phyloP scores from a whole-genome alignment of 2,888 invertebrate species.

The Nycteola revayana region DNA sequence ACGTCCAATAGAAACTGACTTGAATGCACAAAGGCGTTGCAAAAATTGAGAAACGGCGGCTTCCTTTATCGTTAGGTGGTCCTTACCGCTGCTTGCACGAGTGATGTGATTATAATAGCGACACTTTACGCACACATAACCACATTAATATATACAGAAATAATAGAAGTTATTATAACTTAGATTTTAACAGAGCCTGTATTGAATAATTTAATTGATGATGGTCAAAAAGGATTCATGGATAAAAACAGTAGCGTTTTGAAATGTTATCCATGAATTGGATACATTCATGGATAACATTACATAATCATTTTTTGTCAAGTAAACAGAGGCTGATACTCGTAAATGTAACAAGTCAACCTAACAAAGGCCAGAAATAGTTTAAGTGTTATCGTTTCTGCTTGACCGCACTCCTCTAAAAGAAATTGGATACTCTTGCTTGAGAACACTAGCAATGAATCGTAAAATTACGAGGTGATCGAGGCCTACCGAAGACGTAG shows the following conservation, averaged over 20 bases:
- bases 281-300: too few relatives aligned
- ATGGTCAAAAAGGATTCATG: constrained; percentile 34
- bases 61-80: constrained; percentile 78
- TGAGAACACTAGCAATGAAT: constrained; percentile 69
- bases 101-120: constrained; percentile 80
- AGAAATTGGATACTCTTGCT: constrained; percentile 73
- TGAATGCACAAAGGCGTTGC: constrained; percentile 65
- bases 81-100: constrained; percentile 46
- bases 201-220: too few relatives aligned
- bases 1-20: constrained; percentile 58
- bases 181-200: too few relatives aligned
- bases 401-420: constrained; percentile 61
- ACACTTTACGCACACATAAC: constrained; percentile 61
- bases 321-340: constrained; percentile 32
- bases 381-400: constrained; percentile 66
- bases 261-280: constrained; percentile 34
- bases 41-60: constrained; percentile 72
- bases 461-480: constrained; percentile 70
- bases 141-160: constrained; percentile 55
- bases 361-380: constrained; percentile 55
- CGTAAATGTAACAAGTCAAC: constrained; percentile 41
- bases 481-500: constrained; percentile 50
- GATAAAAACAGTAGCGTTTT: constrained; percentile 45
- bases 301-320: constrained; percentile 23
- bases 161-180: constrained; percentile 33